These are phyloP conservation scores for Brachypodius melanocephalos DNA, from an alignment of 2,113 vertebrate genomes.

Conservation along the genomic window DNA sequence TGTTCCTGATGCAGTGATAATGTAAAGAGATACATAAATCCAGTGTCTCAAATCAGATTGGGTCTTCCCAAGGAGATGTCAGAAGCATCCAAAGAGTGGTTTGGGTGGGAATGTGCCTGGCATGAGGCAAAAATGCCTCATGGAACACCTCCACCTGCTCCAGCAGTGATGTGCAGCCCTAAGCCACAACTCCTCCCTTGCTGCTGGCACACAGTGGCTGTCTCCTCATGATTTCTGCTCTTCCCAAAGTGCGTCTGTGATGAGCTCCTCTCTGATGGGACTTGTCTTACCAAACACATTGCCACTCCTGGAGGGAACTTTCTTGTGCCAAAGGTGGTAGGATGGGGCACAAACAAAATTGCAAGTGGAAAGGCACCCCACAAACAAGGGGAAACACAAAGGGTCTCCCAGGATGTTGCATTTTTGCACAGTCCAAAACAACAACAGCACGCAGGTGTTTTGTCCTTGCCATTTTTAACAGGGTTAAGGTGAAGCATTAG, in stretches of 20 bases:
- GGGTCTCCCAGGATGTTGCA: background rate
- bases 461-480: background rate
- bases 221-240: background rate
- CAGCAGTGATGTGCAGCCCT: rapidly evolving
- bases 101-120: background rate
- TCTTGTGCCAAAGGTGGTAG: background rate
- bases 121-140: background rate
- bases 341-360: background rate
- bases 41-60: background rate
- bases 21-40: background rate
- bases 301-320: background rate
- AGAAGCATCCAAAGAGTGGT: background rate
- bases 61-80: background rate
- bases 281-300: background rate
- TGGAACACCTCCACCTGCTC: background rate
- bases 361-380: background rate
- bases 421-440: background rate
- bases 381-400: background rate
- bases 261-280: background rate
- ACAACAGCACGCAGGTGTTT: rapidly evolving
- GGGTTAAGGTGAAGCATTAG: background rate
- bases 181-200: background rate
- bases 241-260: rapidly evolving
- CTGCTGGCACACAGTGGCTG: background rate
- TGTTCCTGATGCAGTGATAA: background rate